Evolutionary conservation across 2,113 vertebrate species (phyloP).

Genomic region (Dromiciops gliroides): DNA sequence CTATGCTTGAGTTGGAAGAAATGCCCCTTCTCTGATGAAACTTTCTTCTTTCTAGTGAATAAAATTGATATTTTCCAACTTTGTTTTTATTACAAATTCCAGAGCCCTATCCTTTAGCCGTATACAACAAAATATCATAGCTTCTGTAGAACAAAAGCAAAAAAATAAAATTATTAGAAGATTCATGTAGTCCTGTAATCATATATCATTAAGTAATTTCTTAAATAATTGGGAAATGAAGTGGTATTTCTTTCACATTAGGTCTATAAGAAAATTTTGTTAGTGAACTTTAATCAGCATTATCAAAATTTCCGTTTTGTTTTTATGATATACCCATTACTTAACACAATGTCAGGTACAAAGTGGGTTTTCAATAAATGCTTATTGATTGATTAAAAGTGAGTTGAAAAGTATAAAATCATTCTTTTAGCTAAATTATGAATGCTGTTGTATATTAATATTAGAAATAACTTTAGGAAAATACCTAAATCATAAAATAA

Average conservation of each 20-base stretch:
- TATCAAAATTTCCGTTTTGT: not conserved
- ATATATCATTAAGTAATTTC: not conserved
- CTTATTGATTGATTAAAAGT: not conserved
- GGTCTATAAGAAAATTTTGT: not conserved
- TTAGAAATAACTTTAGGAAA: conserved; percentile 2
- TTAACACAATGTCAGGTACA: not conserved
- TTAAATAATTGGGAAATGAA: conserved; percentile 27
- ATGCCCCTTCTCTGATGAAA: not conserved
- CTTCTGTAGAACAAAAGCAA: not conserved
- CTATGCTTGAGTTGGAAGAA: not conserved
- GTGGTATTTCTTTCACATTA: conserved; percentile 7
- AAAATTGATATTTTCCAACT: not conserved
- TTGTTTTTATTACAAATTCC: not conserved
- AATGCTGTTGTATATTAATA: not conserved
- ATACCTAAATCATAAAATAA: not conserved
- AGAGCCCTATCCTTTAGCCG: not conserved
- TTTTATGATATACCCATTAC: not conserved
- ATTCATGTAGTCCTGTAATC: conserved; percentile 12
- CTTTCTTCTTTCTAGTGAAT: not conserved
- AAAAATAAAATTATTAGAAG: conserved; percentile 27
- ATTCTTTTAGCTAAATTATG: not conserved
- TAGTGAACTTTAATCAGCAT: not conserved
- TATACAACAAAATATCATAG: not conserved
- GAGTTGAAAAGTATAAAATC: not conserved
- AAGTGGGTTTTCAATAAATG: not conserved